Conservation (phyloP, 2,797 vertebrate genomes). For the Etheostoma nigrum region DNA sequence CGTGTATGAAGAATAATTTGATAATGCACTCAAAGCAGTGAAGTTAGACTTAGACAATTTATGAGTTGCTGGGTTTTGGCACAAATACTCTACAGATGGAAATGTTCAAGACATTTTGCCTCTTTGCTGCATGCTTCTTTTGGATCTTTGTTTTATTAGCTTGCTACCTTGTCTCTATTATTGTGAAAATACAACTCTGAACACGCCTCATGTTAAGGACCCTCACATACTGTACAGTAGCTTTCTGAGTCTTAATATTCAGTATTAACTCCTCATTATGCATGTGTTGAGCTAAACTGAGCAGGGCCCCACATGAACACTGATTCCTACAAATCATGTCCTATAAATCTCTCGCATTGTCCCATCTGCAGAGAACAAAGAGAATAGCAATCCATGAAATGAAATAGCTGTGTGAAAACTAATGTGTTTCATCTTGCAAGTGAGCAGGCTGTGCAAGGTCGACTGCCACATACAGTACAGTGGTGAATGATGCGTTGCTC, state of each 20-base stretch:
- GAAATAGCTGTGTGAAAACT: slow-evolving; percentile 69
- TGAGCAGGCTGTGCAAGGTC: slow-evolving; percentile 54
- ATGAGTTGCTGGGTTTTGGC: neutral
- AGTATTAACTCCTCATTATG: slow-evolving; percentile 28
- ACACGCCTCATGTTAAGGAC: neutral
- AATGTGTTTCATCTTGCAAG: slow-evolving; percentile 75
- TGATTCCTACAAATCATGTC: slow-evolving; percentile 55
- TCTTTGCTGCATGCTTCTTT: slow-evolving; percentile 4
- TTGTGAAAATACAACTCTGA: neutral
- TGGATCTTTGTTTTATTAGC: neutral
- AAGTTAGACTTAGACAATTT: slow-evolving; percentile 10
- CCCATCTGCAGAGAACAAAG: slow-evolving; percentile 58
- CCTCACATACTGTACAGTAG: neutral
- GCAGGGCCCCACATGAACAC: slow-evolving; percentile 29
- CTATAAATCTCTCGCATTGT: slow-evolving; percentile 60
- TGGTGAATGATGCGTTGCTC: slow-evolving; percentile 66
- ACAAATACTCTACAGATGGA: neutral
- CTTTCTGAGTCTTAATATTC: slow-evolving; percentile 1
- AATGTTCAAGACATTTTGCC: neutral
- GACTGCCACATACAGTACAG: slow-evolving; percentile 47
- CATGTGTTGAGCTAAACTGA: slow-evolving; percentile 35
- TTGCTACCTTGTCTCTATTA: neutral
- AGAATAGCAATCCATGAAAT: slow-evolving; percentile 69
- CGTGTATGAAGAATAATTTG: slow-evolving; percentile 29
- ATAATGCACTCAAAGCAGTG: slow-evolving; percentile 31